Base-by-base conservation (phyloP, 2,113 vertebrate species). In the Cephalopterus ornatus region DNA sequence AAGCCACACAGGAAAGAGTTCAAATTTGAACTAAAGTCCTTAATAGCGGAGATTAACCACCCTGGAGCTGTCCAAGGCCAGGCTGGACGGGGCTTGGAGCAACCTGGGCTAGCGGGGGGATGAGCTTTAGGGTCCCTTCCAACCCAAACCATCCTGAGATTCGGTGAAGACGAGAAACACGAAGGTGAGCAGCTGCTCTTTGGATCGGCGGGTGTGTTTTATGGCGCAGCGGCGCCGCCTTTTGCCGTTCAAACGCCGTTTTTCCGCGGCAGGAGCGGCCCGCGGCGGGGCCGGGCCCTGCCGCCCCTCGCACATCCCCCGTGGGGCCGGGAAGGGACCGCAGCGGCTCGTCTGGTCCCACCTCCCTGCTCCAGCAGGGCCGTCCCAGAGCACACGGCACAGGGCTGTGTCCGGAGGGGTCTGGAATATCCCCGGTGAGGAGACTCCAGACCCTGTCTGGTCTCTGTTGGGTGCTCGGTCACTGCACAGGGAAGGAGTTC, bases 201-300 rank as follows among this genome's bases (percentile, higher is more conserved):
- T 3, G 30, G 56, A n/a, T 63, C 15, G n/a, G 39, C 19, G 23
- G 23, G 3, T 1, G 15, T 1, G 18, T 1, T 6, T 4, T 1
- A 19, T 6, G 32, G 15, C 4, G 18, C 47, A 49, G 47, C 18
- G 30, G 12, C 4, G 18, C 7, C 67, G 2, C 26, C 28, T 81
- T 81, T 7, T 2, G 53, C 46, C 26, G 1, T 8, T 21, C 13
- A 21, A 66, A 44, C 42, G 20, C 32, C n/a, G 18, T 53, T 28
- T 16, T 12, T 24, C 52, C 4, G 32, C 71, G 41, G 37, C 32
- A 7, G 17, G 5, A 49, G n/a, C 10, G 17, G 42, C 47, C 35
- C 42, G 13, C 16, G 10, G 19, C 15, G 27, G 3, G 5, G 8
- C 7, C 3, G 30, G 13, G 9, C 27, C 41, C 14, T 26, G 41